phyloP scores from a whole-genome alignment of 2,888 invertebrate genomes.

The Platerodrilus igneus region DNA sequence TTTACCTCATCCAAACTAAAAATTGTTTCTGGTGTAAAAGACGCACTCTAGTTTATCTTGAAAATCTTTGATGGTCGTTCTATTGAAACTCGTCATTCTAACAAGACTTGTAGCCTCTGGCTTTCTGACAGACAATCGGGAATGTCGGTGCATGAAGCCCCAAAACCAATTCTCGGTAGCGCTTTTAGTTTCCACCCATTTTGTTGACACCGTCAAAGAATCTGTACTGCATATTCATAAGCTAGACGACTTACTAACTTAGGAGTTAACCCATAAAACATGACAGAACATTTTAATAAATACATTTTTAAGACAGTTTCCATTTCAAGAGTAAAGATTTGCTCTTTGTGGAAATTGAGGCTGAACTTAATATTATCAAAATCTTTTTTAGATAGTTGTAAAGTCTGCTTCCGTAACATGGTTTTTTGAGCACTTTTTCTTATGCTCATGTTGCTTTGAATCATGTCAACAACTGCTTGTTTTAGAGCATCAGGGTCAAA shows the following conservation, averaged over 20 bases:
- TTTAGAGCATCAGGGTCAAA: neutral
- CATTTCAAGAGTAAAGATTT: neutral
- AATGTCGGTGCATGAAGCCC: too few species aligned
- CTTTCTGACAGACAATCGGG: too few species aligned
- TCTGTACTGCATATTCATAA: constrained; percentile 30
- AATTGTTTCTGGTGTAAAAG: too few species aligned
- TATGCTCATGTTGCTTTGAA: neutral
- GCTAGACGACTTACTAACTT: constrained; percentile 31
- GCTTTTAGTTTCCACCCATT: too few species aligned
- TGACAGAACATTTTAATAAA: constrained; percentile 6
- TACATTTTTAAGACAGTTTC: neutral
- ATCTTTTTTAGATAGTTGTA: neutral
- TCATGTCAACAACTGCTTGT: neutral
- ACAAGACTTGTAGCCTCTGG: too few species aligned
- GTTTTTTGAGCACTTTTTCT: neutral
- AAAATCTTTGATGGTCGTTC: too few species aligned
- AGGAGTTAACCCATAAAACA: constrained; percentile 30
- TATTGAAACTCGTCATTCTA: too few species aligned
- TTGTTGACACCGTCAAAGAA: too few species aligned
- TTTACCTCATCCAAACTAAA: too few species aligned
- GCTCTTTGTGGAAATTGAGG: neutral
- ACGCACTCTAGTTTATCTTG: too few species aligned
- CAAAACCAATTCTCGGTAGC: too few species aligned
- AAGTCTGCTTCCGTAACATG: constrained; percentile 1
- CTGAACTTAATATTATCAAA: neutral